phyloP scores from a whole-genome alignment of 2,888 invertebrate genomes.

The Drosophila pseudotalamancana region DNA sequence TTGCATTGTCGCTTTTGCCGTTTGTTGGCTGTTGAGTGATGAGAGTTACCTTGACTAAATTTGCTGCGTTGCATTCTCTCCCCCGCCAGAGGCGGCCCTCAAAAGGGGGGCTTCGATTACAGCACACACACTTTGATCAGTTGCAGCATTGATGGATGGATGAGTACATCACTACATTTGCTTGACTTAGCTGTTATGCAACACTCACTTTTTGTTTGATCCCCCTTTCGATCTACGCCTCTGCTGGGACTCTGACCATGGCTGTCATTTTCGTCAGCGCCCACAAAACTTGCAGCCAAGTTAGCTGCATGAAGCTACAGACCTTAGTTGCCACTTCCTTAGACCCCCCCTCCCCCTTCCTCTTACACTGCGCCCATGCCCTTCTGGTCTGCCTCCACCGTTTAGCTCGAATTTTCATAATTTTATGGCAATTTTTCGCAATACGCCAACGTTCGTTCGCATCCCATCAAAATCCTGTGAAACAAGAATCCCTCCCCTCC shows the following conservation, averaged over 20 bases:
- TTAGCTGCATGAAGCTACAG: conserved; percentile 30
- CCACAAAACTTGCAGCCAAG: conserved; percentile 39
- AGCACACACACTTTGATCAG: no score
- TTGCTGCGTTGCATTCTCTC: conserved; percentile 11
- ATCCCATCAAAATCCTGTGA: conserved; percentile 39
- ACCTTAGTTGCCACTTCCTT: background rate
- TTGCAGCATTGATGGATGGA: no score
- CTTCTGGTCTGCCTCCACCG: conserved; percentile 28
- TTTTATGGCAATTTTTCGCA: conserved; percentile 78
- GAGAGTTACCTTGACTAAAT: conserved; percentile 51
- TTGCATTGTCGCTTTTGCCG: conserved; percentile 41
- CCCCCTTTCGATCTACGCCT: background rate
- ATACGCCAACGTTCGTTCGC: conserved; percentile 45
- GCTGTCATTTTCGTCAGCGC: conserved; percentile 23
- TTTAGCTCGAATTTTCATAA: conserved; percentile 70
- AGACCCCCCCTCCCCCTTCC: no score
- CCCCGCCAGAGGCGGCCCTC: no score
- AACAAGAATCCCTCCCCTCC: background rate
- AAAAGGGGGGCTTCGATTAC: no score
- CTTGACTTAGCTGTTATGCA: no score
- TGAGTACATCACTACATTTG: no score
- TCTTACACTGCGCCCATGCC: background rate
- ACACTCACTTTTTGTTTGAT: no score
- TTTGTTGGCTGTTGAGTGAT: conserved; percentile 23
- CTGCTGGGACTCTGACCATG: conserved; percentile 5